These are phyloP conservation scores for Halictus rubicundus DNA, from an alignment of 1,140 invertebrate species.

Conservation along the genomic window DNA sequence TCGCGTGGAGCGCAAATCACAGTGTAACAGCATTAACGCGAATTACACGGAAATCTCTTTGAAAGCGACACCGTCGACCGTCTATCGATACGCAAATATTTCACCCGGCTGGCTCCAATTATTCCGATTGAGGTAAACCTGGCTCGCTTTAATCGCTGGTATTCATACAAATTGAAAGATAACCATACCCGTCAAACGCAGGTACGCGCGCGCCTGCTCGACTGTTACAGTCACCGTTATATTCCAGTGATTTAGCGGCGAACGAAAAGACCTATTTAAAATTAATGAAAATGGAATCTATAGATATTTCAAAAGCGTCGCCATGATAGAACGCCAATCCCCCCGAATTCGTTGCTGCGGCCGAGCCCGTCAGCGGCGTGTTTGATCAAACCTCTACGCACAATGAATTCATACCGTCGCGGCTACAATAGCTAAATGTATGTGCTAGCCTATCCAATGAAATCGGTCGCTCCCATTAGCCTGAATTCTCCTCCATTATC, in stretches of 20 bases:
- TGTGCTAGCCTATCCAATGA: no score
- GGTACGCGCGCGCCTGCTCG: neutral
- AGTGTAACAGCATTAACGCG: conserved; percentile 12
- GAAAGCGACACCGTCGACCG: conserved; percentile 5
- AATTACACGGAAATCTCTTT: conserved; percentile 37
- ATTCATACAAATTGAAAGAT: conserved; percentile 40
- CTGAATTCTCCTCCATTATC: no score
- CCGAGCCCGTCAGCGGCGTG: no score
- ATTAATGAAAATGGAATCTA: conserved; percentile 13
- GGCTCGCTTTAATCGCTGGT: conserved; percentile 29
- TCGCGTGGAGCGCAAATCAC: conserved; percentile 3
- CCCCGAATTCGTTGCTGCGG: no score
- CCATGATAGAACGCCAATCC: neutral
- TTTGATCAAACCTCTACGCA: no score
- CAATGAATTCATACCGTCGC: no score
- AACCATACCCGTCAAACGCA: conserved; percentile 33
- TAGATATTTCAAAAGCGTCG: no score
- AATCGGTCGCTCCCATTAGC: no score
- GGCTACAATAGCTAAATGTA: no score
- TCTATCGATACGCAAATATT: conserved; percentile 43
- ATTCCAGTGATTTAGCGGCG: neutral
- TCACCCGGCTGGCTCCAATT: conserved; percentile 29
- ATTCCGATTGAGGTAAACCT: conserved; percentile 40
- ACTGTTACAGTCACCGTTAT: neutral
- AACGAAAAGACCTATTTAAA: conserved; percentile 13